A percentile compares a stretch with the other conserved stretches of the same genome.
Evolutionary conservation across 2,888 invertebrate species (phyloP).

Genomic region (Caenorhabditis uteleia): DNA sequence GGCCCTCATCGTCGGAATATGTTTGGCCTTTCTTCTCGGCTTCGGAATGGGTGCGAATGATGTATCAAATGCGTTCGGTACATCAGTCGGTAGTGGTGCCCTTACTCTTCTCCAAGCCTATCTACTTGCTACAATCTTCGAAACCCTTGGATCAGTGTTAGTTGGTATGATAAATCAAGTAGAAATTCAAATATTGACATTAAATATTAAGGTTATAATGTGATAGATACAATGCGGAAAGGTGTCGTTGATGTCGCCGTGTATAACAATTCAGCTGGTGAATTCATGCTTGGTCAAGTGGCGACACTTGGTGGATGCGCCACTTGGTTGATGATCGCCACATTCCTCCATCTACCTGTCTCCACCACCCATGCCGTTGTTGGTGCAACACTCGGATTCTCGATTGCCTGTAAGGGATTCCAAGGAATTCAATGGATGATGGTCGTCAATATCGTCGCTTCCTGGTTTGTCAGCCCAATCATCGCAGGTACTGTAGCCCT

Average conservation of each 20-base stretch:
- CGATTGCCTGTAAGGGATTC: constrained; percentile 86
- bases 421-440: constrained; percentile 84
- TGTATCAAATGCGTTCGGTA: constrained; percentile 97
- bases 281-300: constrained; percentile 88
- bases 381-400: constrained; percentile 95
- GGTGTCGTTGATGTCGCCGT: constrained; percentile 88
- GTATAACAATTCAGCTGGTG: constrained; percentile 82
- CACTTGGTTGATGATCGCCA: constrained; percentile 89
- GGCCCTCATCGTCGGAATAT: constrained; percentile 86
- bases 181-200: background rate
- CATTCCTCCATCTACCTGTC: constrained; percentile 90
- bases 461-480: constrained; percentile 95
- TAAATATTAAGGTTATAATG: constrained; percentile 77
- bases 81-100: constrained; percentile 43
- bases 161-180: constrained; percentile 79
- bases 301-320: constrained; percentile 86
- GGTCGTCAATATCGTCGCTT: constrained; percentile 83
- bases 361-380: constrained; percentile 98
- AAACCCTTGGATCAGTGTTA: constrained; percentile 90
- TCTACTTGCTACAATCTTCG: constrained; percentile 90
- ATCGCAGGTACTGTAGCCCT: constrained; percentile 88
- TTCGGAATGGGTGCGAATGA: constrained; percentile 98
- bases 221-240: constrained; percentile 97
- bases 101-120: constrained; percentile 80
- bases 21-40: constrained; percentile 92